Evolutionary conservation across 1,140 invertebrate genomes (phyloP), one percentile per base, ranked within the genome.

Genomic region (Lucilia sericata): DNA sequence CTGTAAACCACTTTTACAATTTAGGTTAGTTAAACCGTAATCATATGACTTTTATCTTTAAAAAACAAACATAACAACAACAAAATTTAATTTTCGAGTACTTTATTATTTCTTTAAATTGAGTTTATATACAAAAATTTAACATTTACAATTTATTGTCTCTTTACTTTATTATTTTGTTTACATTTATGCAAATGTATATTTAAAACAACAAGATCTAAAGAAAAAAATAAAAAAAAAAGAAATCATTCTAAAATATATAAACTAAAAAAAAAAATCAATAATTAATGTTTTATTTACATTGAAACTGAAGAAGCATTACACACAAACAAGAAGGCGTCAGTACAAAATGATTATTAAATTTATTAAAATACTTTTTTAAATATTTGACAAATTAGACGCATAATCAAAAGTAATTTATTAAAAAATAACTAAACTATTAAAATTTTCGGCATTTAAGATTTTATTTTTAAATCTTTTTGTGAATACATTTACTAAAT

Each of bases 201-300:
- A 70, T 70, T 21, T 21, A 70, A 70, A 70, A 21, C 17, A 70
- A 21, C 60, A 70, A 60, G 17, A 60, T 60, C 13, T 60, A 60
- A 60, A n/a, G n/a, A 60, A 60, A 42, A 42, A 42, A 42, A 8
- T 8, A 42, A 42, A n/a, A 55, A 55, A 55, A 14, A 55, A n/a
- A n/a, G n/a, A n/a, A 55, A 55, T 14, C 51, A 55, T 55, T 21
- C n/a, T 70, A 70, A 70, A 21, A 70, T 70, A 70, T 36, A 70
- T 42, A 78, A 74, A 80, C 25, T 78, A 70, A 14, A 78, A 7
- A 34, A 7, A 84, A 9, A 82, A 13, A 82, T 47, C 49, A 78
- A 34, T 76, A 25, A 78, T 76, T 70, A 80, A 78, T n/a, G 75
- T 80, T 78, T 81, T 78, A 42, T 81, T 80, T 75, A 60, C 21